phyloP scores from a whole-genome alignment of 2,797 vertebrate species.

The Gastrophryne carolinensis region DNA sequence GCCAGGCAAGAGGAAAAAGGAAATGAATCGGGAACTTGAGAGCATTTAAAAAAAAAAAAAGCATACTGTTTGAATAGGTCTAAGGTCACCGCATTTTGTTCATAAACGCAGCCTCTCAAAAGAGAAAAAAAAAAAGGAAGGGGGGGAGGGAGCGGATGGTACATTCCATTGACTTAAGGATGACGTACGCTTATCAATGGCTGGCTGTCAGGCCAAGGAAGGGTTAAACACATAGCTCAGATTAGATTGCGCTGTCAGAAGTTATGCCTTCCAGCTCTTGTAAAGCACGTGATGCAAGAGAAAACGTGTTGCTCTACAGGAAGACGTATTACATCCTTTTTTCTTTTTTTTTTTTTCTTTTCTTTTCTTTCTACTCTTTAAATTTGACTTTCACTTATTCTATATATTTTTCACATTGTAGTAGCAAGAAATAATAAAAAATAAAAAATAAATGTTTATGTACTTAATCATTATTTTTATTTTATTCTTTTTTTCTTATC shows the following conservation, averaged over 20 bases:
- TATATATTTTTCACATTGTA: too few relatives aligned
- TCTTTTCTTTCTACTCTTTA: too few relatives aligned
- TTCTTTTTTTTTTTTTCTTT: too few relatives aligned
- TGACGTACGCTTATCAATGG: background rate
- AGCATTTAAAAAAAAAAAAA: slow-evolving; percentile 54
- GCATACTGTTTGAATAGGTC: slow-evolving; percentile 53
- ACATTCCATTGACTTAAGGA: slow-evolving; percentile 12
- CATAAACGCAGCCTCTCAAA: background rate
- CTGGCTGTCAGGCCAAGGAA: background rate
- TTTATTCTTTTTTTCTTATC: too few relatives aligned
- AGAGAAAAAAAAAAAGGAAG: too few relatives aligned
- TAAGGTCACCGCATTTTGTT: slow-evolving; percentile 42
- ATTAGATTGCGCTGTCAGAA: background rate
- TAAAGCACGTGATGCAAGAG: background rate
- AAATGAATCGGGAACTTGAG: slow-evolving; percentile 60
- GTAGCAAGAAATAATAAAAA: background rate
- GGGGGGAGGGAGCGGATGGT: background rate
- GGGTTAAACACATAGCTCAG: slow-evolving; percentile 22
- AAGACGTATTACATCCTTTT: background rate
- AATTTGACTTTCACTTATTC: too few relatives aligned
- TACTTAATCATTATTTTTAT: background rate
- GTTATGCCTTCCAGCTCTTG: background rate
- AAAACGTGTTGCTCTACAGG: background rate
- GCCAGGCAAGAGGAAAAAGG: slow-evolving; percentile 59
- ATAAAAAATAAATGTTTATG: background rate